Base-by-base conservation (phyloP, 1,140 invertebrate species). In the Neodiprion lecontei region DNA sequence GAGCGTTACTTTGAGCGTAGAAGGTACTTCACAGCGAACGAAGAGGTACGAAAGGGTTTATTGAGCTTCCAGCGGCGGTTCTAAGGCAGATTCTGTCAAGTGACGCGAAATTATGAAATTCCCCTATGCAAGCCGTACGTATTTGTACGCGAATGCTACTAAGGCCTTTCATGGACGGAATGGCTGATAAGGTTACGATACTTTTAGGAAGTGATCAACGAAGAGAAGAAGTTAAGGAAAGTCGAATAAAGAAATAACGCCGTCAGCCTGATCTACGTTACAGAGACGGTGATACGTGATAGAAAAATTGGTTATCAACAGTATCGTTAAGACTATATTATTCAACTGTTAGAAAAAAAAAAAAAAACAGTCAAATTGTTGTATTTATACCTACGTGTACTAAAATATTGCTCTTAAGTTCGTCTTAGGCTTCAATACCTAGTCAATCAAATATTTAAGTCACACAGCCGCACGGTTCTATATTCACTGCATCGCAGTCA, bases 161-260 rank as follows among this genome's bases (percentile, higher is more conserved):
- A 72, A 84, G 83, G 83, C 83, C 79, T 85, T 81, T 81, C 80
- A 76, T 85, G 84, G 84, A 85, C 84, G 83, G 83, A 85, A 83
- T 83, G 81, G 70, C 79, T 84, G 84, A 85, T 83, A 85, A 82
- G 83, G 80, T 77, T 74, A 40, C 48, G n/a, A 71, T 17, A 69
- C 28, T 69, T 5, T 40, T 40, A 40, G 28, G 28, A 40, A 40
- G 28, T 40, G 28, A 40, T 40, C 3, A 17, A 61, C n/a, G 11
- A 12, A 14, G n/a, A 14, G 9, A 61, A 14, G 11, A 61, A 61
- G 7, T 4, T 14, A 61, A 61, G n/a, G 7, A 61, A 61, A 61
- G 28, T 40, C 28, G 28, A 40, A 40, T 40, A 40, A 40, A 40
- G 28, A 40, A 40, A 40, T 40, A 40, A 40, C 28, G 28, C 28